Evolutionary conservation across 2,888 invertebrate genomes (phyloP).

Genomic region (Beris chalybata): DNA sequence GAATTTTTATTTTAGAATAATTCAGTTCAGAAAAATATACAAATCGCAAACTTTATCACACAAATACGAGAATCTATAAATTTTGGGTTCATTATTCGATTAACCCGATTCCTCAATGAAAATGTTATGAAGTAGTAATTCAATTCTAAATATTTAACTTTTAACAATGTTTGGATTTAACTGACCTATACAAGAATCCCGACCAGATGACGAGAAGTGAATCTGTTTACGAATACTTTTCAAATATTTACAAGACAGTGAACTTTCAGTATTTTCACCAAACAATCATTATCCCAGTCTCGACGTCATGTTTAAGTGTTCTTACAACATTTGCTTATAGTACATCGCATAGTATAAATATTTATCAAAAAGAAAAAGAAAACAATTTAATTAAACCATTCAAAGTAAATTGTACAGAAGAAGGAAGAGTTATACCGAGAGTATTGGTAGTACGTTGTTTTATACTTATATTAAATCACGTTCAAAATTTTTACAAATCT

Average conservation of each 20-base stretch:
- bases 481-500: too few species aligned
- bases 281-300: conserved; percentile 25
- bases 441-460: too few species aligned
- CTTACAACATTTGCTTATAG: conserved; percentile 31
- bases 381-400: conserved; percentile 29
- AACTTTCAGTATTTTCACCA: conserved; percentile 34
- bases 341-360: conserved; percentile 21
- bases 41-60: too few species aligned
- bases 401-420: conserved; percentile 5
- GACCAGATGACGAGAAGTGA: conserved; percentile 32
- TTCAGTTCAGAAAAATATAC: too few species aligned
- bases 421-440: too few species aligned
- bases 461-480: too few species aligned
- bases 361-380: conserved; percentile 29
- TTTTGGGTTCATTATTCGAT: too few species aligned
- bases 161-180: conserved; percentile 28
- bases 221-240: conserved; percentile 34
- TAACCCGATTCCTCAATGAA: too few species aligned
- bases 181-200: conserved; percentile 26
- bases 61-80: too few species aligned
- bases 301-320: conserved; percentile 21
- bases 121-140: conserved; percentile 12
- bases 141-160: conserved; percentile 23
- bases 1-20: too few species aligned
- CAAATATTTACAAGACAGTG: conserved; percentile 38